Evolutionary conservation across 1,140 invertebrate genomes (phyloP).

Genomic region (Stegodyphus dumicola): DNA sequence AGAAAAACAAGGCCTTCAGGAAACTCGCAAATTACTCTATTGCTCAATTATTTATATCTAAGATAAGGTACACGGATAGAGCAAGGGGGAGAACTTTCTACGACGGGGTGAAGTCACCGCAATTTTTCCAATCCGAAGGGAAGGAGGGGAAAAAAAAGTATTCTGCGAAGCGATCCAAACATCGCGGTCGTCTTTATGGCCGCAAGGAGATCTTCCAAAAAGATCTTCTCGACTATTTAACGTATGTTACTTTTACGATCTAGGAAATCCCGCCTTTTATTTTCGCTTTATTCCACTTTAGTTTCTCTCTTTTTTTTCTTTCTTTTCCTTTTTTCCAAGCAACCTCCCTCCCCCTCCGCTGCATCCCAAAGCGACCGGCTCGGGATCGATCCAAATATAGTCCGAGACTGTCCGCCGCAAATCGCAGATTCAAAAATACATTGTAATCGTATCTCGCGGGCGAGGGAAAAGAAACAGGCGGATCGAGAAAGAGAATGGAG

Average conservation of each 20-base stretch:
- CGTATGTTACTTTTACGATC: slow-evolving; percentile 21
- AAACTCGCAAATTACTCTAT: too few species aligned
- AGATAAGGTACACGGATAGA: too few species aligned
- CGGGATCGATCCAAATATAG: slow-evolving; percentile 58
- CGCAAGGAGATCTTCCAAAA: not conserved
- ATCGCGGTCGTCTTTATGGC: too few species aligned
- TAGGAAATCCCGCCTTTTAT: slow-evolving; percentile 49
- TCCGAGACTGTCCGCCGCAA: slow-evolving; percentile 36
- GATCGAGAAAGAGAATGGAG: slow-evolving; percentile 34
- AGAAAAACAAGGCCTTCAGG: too few species aligned
- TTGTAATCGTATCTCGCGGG: slow-evolving; percentile 56
- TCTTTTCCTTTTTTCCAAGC: too few species aligned
- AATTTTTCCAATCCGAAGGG: too few species aligned
- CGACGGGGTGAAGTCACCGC: too few species aligned
- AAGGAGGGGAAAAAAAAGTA: too few species aligned
- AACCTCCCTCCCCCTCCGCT: not conserved
- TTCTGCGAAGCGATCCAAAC: too few species aligned
- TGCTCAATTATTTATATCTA: too few species aligned
- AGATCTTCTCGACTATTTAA: not conserved
- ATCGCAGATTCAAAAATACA: slow-evolving; percentile 59
- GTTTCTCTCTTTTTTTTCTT: too few species aligned
- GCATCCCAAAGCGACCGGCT: not conserved
- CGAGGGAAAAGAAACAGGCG: slow-evolving; percentile 26
- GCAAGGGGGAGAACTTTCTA: too few species aligned
- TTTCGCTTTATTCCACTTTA: not conserved